phyloP scores from a whole-genome alignment of 1,140 invertebrate genomes.

The Metaphire vulgaris region DNA sequence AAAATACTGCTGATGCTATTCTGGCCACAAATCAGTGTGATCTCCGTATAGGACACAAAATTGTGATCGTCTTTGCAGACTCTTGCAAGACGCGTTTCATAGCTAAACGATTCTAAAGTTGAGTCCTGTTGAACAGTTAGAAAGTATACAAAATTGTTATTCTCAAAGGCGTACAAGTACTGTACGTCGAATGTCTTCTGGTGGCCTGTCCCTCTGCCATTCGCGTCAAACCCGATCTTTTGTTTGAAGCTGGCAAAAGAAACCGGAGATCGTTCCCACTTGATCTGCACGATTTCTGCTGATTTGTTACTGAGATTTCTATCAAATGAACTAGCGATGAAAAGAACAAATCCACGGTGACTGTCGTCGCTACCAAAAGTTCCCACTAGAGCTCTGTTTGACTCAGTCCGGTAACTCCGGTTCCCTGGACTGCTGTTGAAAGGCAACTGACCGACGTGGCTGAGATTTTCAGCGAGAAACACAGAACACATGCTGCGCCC shows the following conservation, averaged over 20 bases:
- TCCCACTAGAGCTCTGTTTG: no score
- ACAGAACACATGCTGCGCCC: background rate
- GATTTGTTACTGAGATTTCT: background rate
- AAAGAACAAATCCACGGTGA: background rate
- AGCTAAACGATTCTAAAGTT: background rate
- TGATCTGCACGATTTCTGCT: background rate
- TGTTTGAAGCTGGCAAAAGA: no score
- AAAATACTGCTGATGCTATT: conserved; percentile 21
- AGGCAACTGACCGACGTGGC: no score
- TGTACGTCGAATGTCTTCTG: background rate
- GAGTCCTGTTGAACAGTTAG: background rate
- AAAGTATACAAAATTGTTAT: background rate
- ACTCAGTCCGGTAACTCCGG: no score
- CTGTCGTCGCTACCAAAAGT: background rate
- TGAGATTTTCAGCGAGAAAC: background rate
- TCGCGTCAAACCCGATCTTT: background rate
- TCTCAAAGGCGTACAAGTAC: background rate
- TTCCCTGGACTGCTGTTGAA: no score
- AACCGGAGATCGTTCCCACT: background rate
- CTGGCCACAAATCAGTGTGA: conserved; percentile 30
- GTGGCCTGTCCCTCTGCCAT: background rate
- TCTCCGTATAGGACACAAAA: conserved; percentile 41
- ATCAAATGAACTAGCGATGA: background rate
- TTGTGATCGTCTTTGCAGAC: conserved; percentile 35
- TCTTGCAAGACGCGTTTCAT: conserved; percentile 29